Conservation (phyloP, 2,113 vertebrate genomes). For the Puma concolor region DNA sequence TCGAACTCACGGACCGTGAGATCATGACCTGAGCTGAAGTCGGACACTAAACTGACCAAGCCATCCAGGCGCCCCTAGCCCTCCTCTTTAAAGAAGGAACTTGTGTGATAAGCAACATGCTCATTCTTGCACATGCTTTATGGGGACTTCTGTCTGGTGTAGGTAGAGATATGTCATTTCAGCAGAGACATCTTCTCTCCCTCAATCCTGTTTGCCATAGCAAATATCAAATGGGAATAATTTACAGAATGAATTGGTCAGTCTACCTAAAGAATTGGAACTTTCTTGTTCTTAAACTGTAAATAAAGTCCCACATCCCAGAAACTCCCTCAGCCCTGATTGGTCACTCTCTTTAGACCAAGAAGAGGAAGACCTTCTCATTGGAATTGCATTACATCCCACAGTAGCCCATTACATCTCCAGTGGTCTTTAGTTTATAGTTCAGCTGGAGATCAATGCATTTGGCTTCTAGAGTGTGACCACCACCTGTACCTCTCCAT, state of each 20-base stretch:
- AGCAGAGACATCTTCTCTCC: background rate
- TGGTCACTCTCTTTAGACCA: background rate
- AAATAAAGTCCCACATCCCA: background rate
- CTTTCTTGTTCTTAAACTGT: background rate
- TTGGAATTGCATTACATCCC: background rate
- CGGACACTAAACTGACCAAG: too few relatives aligned
- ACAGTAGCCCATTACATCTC: background rate
- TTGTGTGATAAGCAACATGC: background rate
- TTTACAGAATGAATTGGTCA: background rate
- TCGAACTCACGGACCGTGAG: too few relatives aligned
- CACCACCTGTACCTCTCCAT: background rate
- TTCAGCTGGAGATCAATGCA: background rate
- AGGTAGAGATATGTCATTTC: background rate
- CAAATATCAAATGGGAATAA: background rate
- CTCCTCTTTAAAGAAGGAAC: background rate
- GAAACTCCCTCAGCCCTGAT: background rate
- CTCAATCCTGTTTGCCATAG: background rate
- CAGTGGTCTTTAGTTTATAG: background rate
- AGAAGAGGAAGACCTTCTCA: background rate
- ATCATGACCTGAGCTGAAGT: too few relatives aligned
- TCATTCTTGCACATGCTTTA: background rate
- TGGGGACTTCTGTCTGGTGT: background rate
- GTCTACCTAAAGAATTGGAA: background rate
- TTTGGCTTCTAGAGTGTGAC: background rate
- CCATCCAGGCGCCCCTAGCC: background rate